A percentile compares a stretch with the other conserved stretches of the same genome.
Evolutionary conservation across 1,140 invertebrate genomes (phyloP).

Genomic region (Hyles vespertilio): DNA sequence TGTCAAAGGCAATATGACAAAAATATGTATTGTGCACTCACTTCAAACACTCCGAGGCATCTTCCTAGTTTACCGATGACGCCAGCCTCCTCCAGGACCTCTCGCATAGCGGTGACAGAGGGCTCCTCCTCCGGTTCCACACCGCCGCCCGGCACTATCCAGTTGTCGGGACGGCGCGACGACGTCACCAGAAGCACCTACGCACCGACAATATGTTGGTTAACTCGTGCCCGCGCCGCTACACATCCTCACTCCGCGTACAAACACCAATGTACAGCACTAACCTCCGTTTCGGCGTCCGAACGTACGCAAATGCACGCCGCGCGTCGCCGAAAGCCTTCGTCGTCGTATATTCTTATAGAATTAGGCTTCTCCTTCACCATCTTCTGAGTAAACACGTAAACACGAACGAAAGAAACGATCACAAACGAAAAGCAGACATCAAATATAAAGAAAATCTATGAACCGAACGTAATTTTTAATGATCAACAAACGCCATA

Average conservation of each 20-base stretch:
- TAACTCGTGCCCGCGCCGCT: too few relatives aligned
- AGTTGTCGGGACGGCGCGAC: constrained; percentile 89
- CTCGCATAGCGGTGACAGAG: constrained; percentile 90
- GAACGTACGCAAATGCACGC: constrained; percentile 96
- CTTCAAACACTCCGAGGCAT: constrained; percentile 95
- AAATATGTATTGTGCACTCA: constrained; percentile 50
- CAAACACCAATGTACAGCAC: constrained; percentile 22
- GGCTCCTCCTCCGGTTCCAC: constrained; percentile 93
- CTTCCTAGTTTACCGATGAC: constrained; percentile 91
- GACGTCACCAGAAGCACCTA: constrained; percentile 95
- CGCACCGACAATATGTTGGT: constrained; percentile 13
- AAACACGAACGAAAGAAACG: constrained; percentile 71
- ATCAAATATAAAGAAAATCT: constrained; percentile 73
- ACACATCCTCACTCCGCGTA: constrained; percentile 6
- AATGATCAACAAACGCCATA: constrained; percentile 76
- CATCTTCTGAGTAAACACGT: constrained; percentile 80
- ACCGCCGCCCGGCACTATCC: constrained; percentile 97
- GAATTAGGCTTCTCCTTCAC: constrained; percentile 98
- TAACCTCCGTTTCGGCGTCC: constrained; percentile 94
- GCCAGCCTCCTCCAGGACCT: constrained; percentile 96
- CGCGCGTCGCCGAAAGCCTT: constrained; percentile 93
- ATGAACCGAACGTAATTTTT: constrained; percentile 72
- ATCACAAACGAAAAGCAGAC: constrained; percentile 72
- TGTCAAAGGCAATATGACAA: too few relatives aligned
- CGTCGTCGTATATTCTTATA: constrained; percentile 94